Evolutionary conservation across 2,113 vertebrate genomes (phyloP).

Genomic region (Promerops cafer): DNA sequence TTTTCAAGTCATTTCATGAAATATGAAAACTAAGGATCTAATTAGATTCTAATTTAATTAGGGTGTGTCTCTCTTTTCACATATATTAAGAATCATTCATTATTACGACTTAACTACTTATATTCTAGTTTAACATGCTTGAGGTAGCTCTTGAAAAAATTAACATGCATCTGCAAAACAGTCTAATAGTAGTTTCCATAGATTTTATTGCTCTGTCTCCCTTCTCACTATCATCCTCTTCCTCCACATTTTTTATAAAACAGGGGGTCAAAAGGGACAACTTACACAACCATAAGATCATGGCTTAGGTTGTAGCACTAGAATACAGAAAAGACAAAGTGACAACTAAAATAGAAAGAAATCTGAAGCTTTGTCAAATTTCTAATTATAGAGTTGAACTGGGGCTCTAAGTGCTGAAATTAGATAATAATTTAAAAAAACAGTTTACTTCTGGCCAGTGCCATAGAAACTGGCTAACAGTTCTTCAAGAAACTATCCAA

Average conservation of each 20-base stretch:
- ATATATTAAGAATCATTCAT: background rate
- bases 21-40: background rate
- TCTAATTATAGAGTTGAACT: background rate
- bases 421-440: fast-evolving
- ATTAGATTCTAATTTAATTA: background rate
- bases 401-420: background rate
- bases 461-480: background rate
- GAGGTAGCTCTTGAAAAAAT: background rate
- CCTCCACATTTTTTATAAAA: background rate
- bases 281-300: background rate
- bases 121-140: background rate
- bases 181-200: background rate
- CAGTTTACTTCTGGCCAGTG: background rate
- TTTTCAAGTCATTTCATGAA: background rate
- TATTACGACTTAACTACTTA: background rate
- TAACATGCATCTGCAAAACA: background rate
- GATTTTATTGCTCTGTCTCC: background rate
- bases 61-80: background rate
- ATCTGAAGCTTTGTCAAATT: background rate
- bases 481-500: background rate
- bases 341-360: background rate
- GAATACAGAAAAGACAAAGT: background rate
- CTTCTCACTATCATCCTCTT: background rate
- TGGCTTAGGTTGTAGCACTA: background rate
- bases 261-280: background rate